phyloP scores from a whole-genome alignment of 2,113 vertebrate species.

The Myrmecophaga tridactyla region DNA sequence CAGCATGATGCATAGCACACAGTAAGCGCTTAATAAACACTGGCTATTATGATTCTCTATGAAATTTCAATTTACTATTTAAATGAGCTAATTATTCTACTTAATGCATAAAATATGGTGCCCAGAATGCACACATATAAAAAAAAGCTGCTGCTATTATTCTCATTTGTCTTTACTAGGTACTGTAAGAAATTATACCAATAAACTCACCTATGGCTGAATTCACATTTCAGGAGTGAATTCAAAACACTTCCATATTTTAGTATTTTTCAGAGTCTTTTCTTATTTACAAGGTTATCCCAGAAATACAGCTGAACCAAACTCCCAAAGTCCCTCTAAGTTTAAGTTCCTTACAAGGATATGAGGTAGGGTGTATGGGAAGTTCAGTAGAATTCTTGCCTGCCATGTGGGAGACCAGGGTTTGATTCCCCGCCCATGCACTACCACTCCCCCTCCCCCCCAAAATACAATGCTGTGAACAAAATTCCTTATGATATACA shows the following conservation, averaged over 20 bases:
- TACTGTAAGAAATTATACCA: conserved; percentile 10
- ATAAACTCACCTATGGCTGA: conserved; percentile 17
- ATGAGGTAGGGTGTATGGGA: too few species aligned
- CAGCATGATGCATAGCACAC: not conserved
- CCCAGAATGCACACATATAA: not conserved
- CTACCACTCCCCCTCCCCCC: too few species aligned
- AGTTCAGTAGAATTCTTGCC: too few species aligned
- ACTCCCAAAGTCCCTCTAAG: not conserved
- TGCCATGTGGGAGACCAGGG: too few species aligned
- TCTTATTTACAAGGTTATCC: not conserved
- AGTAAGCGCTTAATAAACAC: not conserved
- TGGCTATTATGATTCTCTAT: not conserved
- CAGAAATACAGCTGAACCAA: conserved; percentile 22
- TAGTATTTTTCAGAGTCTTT: conserved; percentile 10
- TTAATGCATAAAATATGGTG: not conserved
- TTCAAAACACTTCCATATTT: conserved; percentile 37
- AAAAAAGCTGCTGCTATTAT: not conserved
- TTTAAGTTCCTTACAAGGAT: conserved; percentile 26
- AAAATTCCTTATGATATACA: too few species aligned
- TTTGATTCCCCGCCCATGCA: too few species aligned
- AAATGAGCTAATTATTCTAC: conserved; percentile 10
- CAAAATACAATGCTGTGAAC: too few species aligned
- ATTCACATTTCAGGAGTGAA: conserved; percentile 45
- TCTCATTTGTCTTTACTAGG: conserved; percentile 16
- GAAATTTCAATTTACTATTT: conserved; percentile 3